Base-by-base conservation (phyloP, 1,140 invertebrate species). In the Cyclina sinensis region DNA sequence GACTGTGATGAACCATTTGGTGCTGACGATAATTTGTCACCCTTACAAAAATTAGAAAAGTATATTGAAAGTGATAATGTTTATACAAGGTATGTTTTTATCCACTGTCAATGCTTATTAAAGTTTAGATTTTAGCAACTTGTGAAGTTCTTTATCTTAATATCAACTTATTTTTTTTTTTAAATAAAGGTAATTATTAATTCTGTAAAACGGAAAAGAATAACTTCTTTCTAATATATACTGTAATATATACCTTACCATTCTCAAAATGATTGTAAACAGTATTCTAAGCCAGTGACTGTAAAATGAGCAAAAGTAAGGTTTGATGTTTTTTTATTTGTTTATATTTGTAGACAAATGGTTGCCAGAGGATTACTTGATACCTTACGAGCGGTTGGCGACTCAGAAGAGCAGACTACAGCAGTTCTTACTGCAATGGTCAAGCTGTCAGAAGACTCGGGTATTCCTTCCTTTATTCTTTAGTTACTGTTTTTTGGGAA, bases 21-120 rank as follows among this genome's bases (percentile, higher is more conserved):
- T 78, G 88, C 89, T 43, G 94, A 95, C 88, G 95, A 96, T 79
- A 93, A 91, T 73, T 91, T 96, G 24, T 92, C 94, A 32, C 94
- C 95, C 21, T 90, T 96, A 37, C 94, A 95, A 79, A 94, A 94
- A 65, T 88, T 96, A 51, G 93, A 96, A 90, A 95, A 95, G 90
- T 96, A 95, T 86, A 91, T 95, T 73, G 92, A 94, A 70, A 96
- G 94, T 92, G 95, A 96, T 39, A 96, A 96, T 88, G 94, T 94
- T 37, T 96, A 95, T 90, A 96, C 94, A 86, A 94, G 96, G 95
- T n/a, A n/a, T n/a, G n/a, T n/a, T n/a, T n/a, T n/a, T n/a, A n/a
- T n/a, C n/a, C n/a, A n/a, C n/a, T n/a, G n/a, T n/a, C n/a, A n/a
- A n/a, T n/a, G n/a, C n/a, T n/a, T n/a, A n/a, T n/a, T n/a, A n/a